Evolutionary conservation across 2,797 vertebrate species (phyloP), one percentile per base, ranked within the genome.

Genomic region (Eupleurogrammus muticus): DNA sequence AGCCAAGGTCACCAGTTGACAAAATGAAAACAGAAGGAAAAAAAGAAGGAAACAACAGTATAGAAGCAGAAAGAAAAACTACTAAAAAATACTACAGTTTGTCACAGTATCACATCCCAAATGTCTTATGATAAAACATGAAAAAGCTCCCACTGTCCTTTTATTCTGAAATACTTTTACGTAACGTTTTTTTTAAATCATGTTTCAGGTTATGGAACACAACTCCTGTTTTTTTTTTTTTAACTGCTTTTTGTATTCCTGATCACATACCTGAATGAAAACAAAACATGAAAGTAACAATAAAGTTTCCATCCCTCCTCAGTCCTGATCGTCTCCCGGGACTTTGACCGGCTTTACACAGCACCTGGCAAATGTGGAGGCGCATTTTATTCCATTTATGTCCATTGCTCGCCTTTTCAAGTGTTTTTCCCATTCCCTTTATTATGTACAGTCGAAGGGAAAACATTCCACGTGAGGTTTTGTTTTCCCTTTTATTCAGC

Each of bases 81-180:
- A 70, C 52, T 28, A 28, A 16, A 77, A 16, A 78, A 81, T 16
- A 79, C 42, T 66, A 70, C 52, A 78, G 51, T 82, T 87, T 66
- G 82, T 92, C 87, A 91, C 89, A 91, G 91, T 88, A 83, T 90
- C 79, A 82, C 77, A 79, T 85, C 68, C 75, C 48, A 19, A 82
- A 75, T 79, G 63, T 72, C 73, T 83, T 71, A 77, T 66, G 57
- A 57, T 72, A 49, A 73, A 70, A 85, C 52, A 72, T 32, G 9
- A 77, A 78, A 46, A 80, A 58, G 74, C 36, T 73, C 24, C 56
- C 55, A 63, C 73, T 62, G 60, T 77, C 35, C 62, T 77, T 63
- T 76, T 59, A 7, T 46, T 70, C 23, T 67, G 36, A 36, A 80
- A 89, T 60, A 81, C 57, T 63, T 86, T 66, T n/a, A 50, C 47